Evolutionary conservation across 2,888 invertebrate genomes (phyloP), one percentile per base, ranked within the genome.

Genomic region (Lycocerus yunnanus): DNA sequence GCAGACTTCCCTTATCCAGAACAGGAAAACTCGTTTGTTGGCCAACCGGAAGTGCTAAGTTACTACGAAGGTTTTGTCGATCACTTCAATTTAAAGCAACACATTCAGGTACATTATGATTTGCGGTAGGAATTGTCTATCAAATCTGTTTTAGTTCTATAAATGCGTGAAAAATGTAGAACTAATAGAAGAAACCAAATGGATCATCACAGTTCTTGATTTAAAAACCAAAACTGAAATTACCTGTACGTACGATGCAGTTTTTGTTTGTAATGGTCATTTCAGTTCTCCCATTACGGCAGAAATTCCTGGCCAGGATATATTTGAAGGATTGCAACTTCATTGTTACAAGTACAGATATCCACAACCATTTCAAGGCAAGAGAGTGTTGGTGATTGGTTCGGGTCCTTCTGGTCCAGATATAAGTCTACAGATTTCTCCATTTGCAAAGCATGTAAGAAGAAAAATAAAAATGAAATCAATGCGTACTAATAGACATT

Each of bases 401-500:
- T 96, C 95, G 0, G 96, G 95, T 0, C 94, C 96, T 16, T 97
- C 97, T 2, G 97, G 97, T 15, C 90, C 94, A 86, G 95, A 95
- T 85, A 89, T 95, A 21, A 92, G 93, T 0, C 70, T 75, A 3
- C 78, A 80, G 76, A 27, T 87, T 59, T 70, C 75, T 4, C 18
- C 58, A 21, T 67, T 72, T 13, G 92, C 94, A n/a, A 43, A 43
- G n/a, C 43, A 43, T 6, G 43, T 43, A 27, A 27, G 27, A n/a
- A n/a, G n/a, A n/a, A n/a, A n/a, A n/a, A n/a, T n/a, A n/a, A n/a
- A n/a, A n/a, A n/a, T n/a, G n/a, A n/a, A n/a, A n/a, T n/a, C n/a
- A n/a, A n/a, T n/a, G n/a, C n/a, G n/a, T n/a, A n/a, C n/a, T n/a
- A n/a, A n/a, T n/a, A n/a, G n/a, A n/a, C n/a, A n/a, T n/a, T n/a